A percentile compares a stretch with the other conserved stretches of the same genome.
Evolutionary conservation across 64 coral and sea anemone species (phyloP).

Genomic region (Pocillopora damicornis): DNA sequence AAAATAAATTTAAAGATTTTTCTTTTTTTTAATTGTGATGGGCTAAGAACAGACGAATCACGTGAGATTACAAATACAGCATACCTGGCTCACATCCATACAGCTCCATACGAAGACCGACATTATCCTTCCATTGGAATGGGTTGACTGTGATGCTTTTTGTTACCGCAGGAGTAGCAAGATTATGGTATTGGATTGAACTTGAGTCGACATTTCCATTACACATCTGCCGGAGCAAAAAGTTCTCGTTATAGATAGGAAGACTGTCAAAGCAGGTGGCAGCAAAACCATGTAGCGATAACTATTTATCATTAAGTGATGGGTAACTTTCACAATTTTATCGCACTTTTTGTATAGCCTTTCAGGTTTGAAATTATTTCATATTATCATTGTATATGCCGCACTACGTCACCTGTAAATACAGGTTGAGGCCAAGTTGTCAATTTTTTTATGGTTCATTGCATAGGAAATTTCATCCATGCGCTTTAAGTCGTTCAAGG

Average conservation of each 20-base stretch:
- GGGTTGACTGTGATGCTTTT: slow-evolving; percentile 24
- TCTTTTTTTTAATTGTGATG: no score
- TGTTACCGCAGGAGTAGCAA: slow-evolving; percentile 48
- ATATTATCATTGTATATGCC: no score
- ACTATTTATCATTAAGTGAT: background rate
- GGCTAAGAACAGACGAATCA: background rate
- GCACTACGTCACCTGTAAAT: no score
- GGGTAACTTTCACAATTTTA: background rate
- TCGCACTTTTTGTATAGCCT: background rate
- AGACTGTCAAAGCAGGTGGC: background rate
- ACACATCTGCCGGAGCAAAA: slow-evolving; percentile 19
- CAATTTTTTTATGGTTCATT: no score
- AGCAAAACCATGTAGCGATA: no score
- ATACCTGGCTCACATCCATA: slow-evolving; percentile 70
- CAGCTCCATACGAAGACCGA: slow-evolving; percentile 63
- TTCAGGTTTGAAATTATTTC: no score
- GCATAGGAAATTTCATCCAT: no score
- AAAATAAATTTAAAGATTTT: no score
- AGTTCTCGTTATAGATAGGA: background rate
- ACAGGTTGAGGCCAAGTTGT: no score
- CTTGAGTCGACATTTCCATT: slow-evolving; percentile 31
- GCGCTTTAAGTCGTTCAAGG: background rate
- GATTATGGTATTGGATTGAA: slow-evolving; percentile 33
- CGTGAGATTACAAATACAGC: background rate
- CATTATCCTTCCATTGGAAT: slow-evolving; percentile 21